A percentile compares a stretch with the other conserved stretches of the same genome.
These are phyloP conservation scores for Selenia dentaria DNA, from an alignment of 2,888 invertebrate genomes.

Conservation along the genomic window DNA sequence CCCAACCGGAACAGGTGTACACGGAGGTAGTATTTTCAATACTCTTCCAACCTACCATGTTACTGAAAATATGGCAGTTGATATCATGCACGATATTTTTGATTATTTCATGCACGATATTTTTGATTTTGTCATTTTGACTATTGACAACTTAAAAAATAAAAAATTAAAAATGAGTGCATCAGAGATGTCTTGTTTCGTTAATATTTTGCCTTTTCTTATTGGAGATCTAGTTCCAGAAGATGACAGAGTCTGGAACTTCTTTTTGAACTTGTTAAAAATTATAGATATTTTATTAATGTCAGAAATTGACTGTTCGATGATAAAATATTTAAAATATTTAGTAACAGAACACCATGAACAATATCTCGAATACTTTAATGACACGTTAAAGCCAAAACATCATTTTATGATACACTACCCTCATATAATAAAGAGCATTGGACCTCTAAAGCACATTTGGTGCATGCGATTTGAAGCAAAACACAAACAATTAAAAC, in stretches of 20 bases:
- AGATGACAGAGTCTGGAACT: conserved; percentile 11
- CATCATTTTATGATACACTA: too few species aligned
- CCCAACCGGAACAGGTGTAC: not conserved
- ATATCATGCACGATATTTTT: not conserved
- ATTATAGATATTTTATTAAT: conserved; percentile 15
- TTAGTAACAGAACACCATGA: conserved; percentile 20
- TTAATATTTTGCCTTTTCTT: conserved; percentile 11
- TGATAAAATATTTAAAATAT: conserved; percentile 10
- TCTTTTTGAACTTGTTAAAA: conserved; percentile 12
- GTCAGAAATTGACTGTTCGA: not conserved
- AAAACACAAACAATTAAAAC: too few species aligned
- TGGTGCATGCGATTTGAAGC: too few species aligned
- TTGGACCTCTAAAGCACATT: conserved; percentile 32
- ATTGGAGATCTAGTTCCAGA: conserved; percentile 16
- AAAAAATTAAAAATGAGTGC: conserved; percentile 18
- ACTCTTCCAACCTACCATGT: not conserved
- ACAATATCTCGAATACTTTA: conserved; percentile 17
- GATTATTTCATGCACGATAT: not conserved
- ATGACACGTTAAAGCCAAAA: not conserved
- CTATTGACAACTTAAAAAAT: conserved; percentile 5
- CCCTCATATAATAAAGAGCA: too few species aligned
- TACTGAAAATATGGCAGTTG: not conserved
- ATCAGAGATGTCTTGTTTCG: conserved; percentile 13
- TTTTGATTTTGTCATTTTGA: too few species aligned
- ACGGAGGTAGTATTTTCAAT: not conserved